Conservation (phyloP, 2,797 vertebrate species). For the Carcharodon carcharias region DNA sequence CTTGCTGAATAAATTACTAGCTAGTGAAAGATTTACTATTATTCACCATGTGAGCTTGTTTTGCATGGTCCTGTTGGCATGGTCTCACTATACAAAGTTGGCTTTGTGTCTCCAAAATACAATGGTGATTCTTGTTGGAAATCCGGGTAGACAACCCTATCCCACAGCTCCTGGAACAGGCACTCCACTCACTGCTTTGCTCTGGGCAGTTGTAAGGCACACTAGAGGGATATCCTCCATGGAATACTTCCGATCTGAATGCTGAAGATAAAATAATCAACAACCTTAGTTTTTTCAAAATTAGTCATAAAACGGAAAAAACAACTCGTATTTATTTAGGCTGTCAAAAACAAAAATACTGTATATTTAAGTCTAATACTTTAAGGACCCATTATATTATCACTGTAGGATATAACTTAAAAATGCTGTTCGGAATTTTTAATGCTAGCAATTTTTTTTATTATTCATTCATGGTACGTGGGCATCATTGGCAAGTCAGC, state of each 20-base stretch:
- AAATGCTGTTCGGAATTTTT: background rate
- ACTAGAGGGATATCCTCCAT: background rate
- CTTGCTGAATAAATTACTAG: background rate
- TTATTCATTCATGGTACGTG: no score
- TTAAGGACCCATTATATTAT: background rate
- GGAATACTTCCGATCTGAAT: background rate
- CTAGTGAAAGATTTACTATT: background rate
- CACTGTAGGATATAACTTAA: background rate
- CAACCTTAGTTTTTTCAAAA: background rate
- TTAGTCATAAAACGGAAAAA: conserved; percentile 39
- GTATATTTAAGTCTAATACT: background rate
- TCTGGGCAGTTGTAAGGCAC: conserved; percentile 52
- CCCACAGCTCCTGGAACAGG: conserved; percentile 81
- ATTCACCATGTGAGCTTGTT: background rate
- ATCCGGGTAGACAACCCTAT: conserved; percentile 74
- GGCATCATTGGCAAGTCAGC: no score
- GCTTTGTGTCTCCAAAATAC: conserved; percentile 74
- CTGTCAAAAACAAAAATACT: background rate
- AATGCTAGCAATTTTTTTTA: background rate
- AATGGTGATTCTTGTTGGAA: conserved; percentile 78
- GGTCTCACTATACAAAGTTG: conserved; percentile 69
- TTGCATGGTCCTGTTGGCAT: conserved; percentile 51
- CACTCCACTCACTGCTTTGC: conserved; percentile 76
- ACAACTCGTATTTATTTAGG: background rate
- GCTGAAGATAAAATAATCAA: conserved; percentile 10